Conservation (phyloP, 1,140 invertebrate species). For the Melitaea cinxia region DNA sequence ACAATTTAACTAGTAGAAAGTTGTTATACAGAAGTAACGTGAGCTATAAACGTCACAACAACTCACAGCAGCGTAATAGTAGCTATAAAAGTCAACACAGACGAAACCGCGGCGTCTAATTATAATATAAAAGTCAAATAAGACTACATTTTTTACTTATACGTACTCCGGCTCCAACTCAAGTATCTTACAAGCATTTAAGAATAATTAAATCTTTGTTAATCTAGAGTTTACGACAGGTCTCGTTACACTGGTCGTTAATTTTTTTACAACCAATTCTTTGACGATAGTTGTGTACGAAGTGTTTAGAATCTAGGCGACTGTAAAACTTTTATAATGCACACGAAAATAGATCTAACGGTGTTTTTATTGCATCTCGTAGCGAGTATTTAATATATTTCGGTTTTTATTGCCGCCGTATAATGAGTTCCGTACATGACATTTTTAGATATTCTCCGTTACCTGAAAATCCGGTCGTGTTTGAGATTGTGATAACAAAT, state of each 20-base stretch:
- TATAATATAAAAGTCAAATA: too few species aligned
- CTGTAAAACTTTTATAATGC: conserved; percentile 44
- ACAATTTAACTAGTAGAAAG: too few species aligned
- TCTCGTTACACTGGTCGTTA: conserved; percentile 22
- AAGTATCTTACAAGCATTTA: not conserved
- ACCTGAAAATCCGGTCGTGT: not conserved
- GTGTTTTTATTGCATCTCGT: conserved; percentile 28
- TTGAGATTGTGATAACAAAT: not conserved
- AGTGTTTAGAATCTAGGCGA: conserved; percentile 27
- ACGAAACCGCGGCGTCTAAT: too few species aligned
- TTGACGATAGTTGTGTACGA: conserved; percentile 34
- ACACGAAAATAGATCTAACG: conserved; percentile 44
- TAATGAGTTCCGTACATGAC: conserved; percentile 29
- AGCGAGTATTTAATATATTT: conserved; percentile 41
- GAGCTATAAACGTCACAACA: too few species aligned
- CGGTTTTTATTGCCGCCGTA: conserved; percentile 38
- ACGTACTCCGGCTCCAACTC: too few species aligned
- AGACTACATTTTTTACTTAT: too few species aligned
- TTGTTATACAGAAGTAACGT: too few species aligned
- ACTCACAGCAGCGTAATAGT: too few species aligned
- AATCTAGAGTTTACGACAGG: conserved; percentile 10
- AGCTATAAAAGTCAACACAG: too few species aligned
- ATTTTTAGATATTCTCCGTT: conserved; percentile 4
- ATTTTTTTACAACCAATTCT: conserved; percentile 32
- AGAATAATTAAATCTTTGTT: conserved; percentile 17